phyloP scores from a whole-genome alignment of 1,140 invertebrate genomes.

The Cardiocondyla obscurior region DNA sequence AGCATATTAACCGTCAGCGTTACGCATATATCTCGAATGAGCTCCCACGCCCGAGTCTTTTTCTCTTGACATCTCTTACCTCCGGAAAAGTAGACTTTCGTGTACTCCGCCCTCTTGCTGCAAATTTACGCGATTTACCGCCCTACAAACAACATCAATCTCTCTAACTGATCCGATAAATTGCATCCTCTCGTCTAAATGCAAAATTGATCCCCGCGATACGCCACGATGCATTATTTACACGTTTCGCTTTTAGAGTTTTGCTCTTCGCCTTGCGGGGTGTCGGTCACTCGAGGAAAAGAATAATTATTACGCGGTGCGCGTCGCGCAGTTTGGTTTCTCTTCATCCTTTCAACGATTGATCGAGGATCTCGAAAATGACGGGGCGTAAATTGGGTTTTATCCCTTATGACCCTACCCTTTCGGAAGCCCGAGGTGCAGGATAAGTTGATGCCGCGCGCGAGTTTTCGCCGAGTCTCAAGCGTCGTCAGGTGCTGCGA shows the following conservation, averaged over 20 bases:
- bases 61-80: background rate
- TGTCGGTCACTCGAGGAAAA: background rate
- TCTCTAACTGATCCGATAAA: constrained; percentile 5
- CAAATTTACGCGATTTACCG: constrained; percentile 13
- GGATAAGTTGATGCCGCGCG: constrained; percentile 44
- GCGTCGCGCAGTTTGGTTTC: background rate
- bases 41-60: background rate
- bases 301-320: background rate
- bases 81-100: background rate
- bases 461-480: constrained; percentile 45
- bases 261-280: background rate
- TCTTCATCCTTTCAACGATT: background rate
- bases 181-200: background rate
- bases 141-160: background rate
- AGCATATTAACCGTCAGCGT: constrained; percentile 8
- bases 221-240: background rate
- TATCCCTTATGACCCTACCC: background rate
- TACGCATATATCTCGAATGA: background rate
- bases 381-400: background rate
- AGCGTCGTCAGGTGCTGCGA: constrained; percentile 60
- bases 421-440: constrained; percentile 31
- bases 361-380: background rate
- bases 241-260: background rate
- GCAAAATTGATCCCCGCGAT: background rate
- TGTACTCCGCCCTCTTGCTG: background rate